Evolutionary conservation across 2,797 vertebrate species (phyloP).

Genomic region (Galago senegalensis): DNA sequence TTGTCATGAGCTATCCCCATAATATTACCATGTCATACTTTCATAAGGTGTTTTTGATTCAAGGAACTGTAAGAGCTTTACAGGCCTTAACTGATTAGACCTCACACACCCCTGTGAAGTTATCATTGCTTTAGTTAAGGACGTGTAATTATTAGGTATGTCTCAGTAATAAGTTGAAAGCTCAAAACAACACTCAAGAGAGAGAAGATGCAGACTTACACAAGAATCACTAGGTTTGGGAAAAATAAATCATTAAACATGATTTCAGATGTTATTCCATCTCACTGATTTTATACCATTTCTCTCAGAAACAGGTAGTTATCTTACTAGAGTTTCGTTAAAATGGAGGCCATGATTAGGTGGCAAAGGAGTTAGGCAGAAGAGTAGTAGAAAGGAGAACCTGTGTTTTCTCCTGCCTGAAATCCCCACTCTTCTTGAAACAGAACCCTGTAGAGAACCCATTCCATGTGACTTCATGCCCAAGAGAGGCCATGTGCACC

Average conservation of each 20-base stretch:
- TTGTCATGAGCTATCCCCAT: constrained; percentile 48
- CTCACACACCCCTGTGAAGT: constrained; percentile 50
- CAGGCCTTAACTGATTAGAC: constrained; percentile 59
- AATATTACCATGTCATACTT: constrained; percentile 63
- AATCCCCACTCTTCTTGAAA: background rate
- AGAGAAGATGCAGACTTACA: constrained; percentile 62
- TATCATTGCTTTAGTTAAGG: constrained; percentile 72
- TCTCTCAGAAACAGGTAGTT: constrained; percentile 18
- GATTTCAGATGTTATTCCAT: constrained; percentile 64
- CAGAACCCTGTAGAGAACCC: background rate
- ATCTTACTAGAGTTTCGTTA: constrained; percentile 45
- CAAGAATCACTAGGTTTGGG: constrained; percentile 30
- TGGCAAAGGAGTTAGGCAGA: background rate
- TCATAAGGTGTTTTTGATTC: constrained; percentile 65
- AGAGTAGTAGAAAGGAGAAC: constrained; percentile 9
- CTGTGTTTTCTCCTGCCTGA: background rate
- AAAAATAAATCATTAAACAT: constrained; percentile 69
- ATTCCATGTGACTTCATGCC: background rate
- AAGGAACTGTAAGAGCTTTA: constrained; percentile 68
- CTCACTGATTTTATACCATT: constrained; percentile 60
- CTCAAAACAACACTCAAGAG: constrained; percentile 47
- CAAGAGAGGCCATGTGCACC: background rate
- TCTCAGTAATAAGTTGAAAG: constrained; percentile 65
- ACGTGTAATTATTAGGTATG: constrained; percentile 58
- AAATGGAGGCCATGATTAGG: background rate